phyloP scores from a whole-genome alignment of 2,797 vertebrate genomes.

The Cynodonichthys magdalenae region DNA sequence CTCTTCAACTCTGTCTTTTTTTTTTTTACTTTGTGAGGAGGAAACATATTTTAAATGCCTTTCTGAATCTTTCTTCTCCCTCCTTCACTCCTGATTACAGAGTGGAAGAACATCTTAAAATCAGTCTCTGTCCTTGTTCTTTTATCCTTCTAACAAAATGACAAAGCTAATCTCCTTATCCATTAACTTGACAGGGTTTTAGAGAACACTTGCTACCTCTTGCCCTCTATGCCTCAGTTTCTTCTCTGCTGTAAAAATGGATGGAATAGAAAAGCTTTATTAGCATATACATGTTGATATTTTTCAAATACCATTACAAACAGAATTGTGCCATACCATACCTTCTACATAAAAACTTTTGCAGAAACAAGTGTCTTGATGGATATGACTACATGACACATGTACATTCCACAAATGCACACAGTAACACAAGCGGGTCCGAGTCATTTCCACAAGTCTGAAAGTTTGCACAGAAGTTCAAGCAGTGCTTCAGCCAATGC shows the following conservation, averaged over 20 bases:
- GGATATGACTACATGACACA: no score
- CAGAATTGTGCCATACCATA: no score
- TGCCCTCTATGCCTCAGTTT: conserved; percentile 22
- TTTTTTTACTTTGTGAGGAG: conserved; percentile 27
- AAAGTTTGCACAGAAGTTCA: no score
- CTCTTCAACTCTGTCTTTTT: conserved; percentile 23
- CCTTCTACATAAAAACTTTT: no score
- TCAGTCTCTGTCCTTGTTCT: conserved; percentile 49
- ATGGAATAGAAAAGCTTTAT: conserved; percentile 32
- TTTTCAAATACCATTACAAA: conserved; percentile 29
- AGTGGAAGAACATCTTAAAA: conserved; percentile 57
- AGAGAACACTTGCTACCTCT: conserved; percentile 33
- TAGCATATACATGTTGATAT: conserved; percentile 52
- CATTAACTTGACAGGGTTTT: conserved; percentile 57
- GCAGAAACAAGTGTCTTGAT: no score
- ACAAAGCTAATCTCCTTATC: conserved; percentile 71
- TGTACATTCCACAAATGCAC: no score
- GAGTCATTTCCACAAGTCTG: no score
- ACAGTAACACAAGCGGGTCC: no score
- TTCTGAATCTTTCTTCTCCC: conserved; percentile 36
- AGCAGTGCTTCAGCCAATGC: no score
- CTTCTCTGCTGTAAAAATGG: conserved; percentile 49
- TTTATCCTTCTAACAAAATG: conserved; percentile 57
- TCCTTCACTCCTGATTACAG: conserved; percentile 45
- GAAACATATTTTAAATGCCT: conserved; percentile 48